phyloP scores from a whole-genome alignment of 2,888 invertebrate species.

The Melanostoma mellinum region DNA sequence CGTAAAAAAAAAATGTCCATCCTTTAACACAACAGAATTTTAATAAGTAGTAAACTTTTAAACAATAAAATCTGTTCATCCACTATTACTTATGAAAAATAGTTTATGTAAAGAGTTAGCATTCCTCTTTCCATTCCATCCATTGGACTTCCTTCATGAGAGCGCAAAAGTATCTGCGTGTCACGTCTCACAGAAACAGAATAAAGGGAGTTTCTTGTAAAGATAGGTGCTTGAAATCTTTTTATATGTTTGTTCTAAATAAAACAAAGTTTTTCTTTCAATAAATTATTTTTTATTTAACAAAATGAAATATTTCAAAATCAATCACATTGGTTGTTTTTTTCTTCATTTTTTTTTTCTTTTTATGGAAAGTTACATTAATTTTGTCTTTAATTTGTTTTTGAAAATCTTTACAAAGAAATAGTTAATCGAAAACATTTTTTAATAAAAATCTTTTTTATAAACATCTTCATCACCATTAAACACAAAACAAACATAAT shows the following conservation, averaged over 20 bases:
- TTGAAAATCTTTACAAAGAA: constrained; percentile 14
- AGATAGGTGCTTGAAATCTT: not conserved
- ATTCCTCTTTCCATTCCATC: too few relatives aligned
- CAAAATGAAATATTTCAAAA: constrained; percentile 70
- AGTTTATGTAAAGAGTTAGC: too few relatives aligned
- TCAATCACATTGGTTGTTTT: constrained; percentile 64
- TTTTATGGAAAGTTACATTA: constrained; percentile 40
- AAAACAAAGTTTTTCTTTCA: constrained; percentile 23
- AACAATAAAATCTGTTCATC: too few relatives aligned
- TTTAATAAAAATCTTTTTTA: not conserved
- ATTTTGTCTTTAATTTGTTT: constrained; percentile 36
- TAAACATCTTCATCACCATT: constrained; percentile 18
- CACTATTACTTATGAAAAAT: too few relatives aligned
- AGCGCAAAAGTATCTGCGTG: too few relatives aligned
- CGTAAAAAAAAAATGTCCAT: too few relatives aligned
- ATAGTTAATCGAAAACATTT: constrained; percentile 1
- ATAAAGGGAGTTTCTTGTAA: too few relatives aligned
- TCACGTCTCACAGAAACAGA: too few relatives aligned
- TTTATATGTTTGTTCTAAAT: not conserved
- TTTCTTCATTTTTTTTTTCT: constrained; percentile 27
- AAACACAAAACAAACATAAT: constrained; percentile 24
- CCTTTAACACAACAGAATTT: too few relatives aligned
- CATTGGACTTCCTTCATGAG: too few relatives aligned
- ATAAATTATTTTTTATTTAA: constrained; percentile 68
- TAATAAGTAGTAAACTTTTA: too few relatives aligned